Evolutionary conservation across 1,140 invertebrate species (phyloP), one percentile per base, ranked within the genome.

Genomic region (Ceratitis capitata): DNA sequence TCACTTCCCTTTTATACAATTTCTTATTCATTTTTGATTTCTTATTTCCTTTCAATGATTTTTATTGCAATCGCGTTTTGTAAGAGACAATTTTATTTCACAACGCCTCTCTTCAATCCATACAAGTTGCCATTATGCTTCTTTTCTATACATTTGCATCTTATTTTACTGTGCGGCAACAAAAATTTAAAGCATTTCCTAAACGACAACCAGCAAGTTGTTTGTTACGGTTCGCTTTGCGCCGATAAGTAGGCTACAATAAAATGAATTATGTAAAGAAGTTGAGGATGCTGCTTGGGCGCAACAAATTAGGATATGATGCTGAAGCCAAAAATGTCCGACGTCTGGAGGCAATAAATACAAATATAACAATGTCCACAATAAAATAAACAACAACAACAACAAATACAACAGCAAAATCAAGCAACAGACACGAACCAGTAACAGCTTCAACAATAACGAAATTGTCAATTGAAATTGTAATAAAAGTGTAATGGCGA

Each of bases 401-500:
- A 78, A 78, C 42, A 69, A 69, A 12, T n/a, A 35, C 32, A 19
- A 26, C 35, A 3, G n/a, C n/a, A n/a, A n/a, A n/a, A n/a, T n/a
- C n/a, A n/a, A n/a, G n/a, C n/a, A n/a, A n/a, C n/a, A n/a, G n/a
- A n/a, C n/a, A n/a, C n/a, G n/a, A n/a, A n/a, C n/a, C 69, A 78
- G 23, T 47, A 42, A 23, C 69, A 47, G 39, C 39, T 78, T 23
- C 6, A 47, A 45, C 69, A 78, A 78, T 78, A 26, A 42, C 39
- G 10, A 78, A 45, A 45, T 78, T 78, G 42, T 78, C 69, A 78
- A 78, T 78, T 78, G 69, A 78, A 78, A 45, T 45, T 10, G 39
- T 78, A 78, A 78, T 78, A 78, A 78, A 78, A 45, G 16, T 78
- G 39, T 26, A 78, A 42, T 78, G 69, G 69, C 39, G 39, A 78